phyloP scores from a whole-genome alignment of 1,140 invertebrate genomes.

The Wiebesia pumilae region DNA sequence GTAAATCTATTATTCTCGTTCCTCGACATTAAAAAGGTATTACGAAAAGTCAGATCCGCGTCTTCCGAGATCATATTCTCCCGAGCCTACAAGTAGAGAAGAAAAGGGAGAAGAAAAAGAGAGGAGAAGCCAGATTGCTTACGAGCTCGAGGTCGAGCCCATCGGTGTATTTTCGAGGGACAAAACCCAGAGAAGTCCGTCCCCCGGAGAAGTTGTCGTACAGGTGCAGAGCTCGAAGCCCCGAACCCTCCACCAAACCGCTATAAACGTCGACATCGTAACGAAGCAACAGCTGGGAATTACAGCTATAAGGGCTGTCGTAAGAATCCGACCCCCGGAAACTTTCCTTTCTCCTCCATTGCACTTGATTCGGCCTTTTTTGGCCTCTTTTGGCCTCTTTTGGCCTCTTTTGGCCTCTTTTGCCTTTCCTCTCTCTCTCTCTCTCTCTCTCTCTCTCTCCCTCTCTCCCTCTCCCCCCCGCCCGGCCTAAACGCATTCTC shows the following conservation, averaged over 20 bases:
- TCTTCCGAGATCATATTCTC: not conserved
- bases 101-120: not conserved
- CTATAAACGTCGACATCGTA: not conserved
- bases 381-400: too few species aligned
- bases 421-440: not conserved
- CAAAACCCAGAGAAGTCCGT: not conserved
- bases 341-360: not conserved
- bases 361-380: not conserved
- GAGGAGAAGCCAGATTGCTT: not conserved
- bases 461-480: not conserved
- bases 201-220: conserved; percentile 4
- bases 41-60: not conserved
- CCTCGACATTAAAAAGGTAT: not conserved
- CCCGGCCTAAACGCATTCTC: not conserved
- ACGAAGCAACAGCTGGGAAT: conserved; percentile 23
- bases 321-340: conserved; percentile 23
- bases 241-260: not conserved
- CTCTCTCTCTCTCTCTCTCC: not conserved
- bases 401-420: not conserved
- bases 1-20: not conserved
- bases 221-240: not conserved
- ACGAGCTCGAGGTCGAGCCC: conserved; percentile 13
- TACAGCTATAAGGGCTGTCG: not conserved
- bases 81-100: not conserved
- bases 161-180: not conserved